phyloP scores from a whole-genome alignment of 2,113 vertebrate species.

The Prochilodus magdalenae region DNA sequence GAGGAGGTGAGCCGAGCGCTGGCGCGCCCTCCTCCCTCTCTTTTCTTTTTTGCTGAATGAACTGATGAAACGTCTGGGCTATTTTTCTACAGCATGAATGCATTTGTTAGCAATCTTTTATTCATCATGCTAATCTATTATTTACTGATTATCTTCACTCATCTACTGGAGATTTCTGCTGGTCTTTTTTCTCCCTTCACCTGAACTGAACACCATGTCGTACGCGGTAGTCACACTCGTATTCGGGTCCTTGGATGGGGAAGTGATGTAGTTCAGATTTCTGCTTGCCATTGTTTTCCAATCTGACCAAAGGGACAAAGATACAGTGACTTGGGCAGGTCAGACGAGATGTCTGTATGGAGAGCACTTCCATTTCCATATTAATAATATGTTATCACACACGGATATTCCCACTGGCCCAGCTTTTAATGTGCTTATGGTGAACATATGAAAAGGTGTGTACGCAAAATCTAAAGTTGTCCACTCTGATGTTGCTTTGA shows the following conservation, averaged over 20 bases:
- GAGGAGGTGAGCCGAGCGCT: slow-evolving; percentile 50
- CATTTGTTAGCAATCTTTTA: slow-evolving; percentile 63
- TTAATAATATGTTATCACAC: too few relatives aligned
- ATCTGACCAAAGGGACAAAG: not conserved
- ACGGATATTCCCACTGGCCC: not conserved
- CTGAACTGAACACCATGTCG: slow-evolving; percentile 39
- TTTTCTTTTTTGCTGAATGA: slow-evolving; percentile 62
- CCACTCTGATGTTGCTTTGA: too few relatives aligned
- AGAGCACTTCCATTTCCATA: not conserved
- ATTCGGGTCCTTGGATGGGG: slow-evolving; percentile 39
- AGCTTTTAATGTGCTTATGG: not conserved
- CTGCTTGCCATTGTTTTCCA: not conserved
- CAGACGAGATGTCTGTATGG: not conserved
- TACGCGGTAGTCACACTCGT: slow-evolving; percentile 1
- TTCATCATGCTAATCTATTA: slow-evolving; percentile 71
- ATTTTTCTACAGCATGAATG: slow-evolving; percentile 61
- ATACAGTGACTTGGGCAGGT: not conserved
- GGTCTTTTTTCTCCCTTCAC: slow-evolving; percentile 34
- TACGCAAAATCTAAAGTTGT: too few relatives aligned
- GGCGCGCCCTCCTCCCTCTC: slow-evolving; percentile 32
- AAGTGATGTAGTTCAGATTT: slow-evolving; percentile 52
- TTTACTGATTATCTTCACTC: slow-evolving; percentile 71
- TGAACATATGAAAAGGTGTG: too few relatives aligned
- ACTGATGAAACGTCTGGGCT: slow-evolving; percentile 48
- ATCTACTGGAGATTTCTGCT: slow-evolving; percentile 60